phyloP scores from a whole-genome alignment of 2,113 vertebrate species.

The Tetrax tetrax region DNA sequence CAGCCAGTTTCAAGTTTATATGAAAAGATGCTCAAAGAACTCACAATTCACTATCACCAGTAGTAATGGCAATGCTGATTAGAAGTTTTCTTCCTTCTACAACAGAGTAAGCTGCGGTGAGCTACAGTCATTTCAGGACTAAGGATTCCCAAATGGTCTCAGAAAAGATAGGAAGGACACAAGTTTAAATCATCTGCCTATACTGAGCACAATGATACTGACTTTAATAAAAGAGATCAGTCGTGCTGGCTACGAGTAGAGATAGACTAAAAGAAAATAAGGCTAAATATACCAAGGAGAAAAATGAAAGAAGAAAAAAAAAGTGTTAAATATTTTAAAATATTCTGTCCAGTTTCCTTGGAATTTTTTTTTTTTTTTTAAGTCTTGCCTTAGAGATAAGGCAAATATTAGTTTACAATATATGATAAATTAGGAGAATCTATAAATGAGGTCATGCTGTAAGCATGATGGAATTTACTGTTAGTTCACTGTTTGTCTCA shows the following conservation, averaged over 20 bases:
- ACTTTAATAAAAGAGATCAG: slow-evolving; percentile 23
- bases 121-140: neutral
- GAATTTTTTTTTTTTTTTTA: neutral
- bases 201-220: neutral
- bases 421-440: neutral
- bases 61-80: neutral
- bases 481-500: neutral
- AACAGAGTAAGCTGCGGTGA: neutral
- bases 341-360: neutral
- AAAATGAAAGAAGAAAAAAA: neutral
- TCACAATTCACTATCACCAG: neutral
- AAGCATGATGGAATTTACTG: neutral
- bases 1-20: neutral
- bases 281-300: neutral
- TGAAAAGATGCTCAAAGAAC: slow-evolving; percentile 16
- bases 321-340: neutral
- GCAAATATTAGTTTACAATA: neutral
- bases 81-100: neutral
- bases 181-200: slow-evolving; percentile 30
- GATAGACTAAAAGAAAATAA: neutral
- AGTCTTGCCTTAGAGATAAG: neutral
- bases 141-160: neutral
- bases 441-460: neutral
- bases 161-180: neutral
- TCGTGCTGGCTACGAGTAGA: neutral